Base-by-base conservation (phyloP, 2,888 invertebrate species). In the Drosophila basisetae region DNA sequence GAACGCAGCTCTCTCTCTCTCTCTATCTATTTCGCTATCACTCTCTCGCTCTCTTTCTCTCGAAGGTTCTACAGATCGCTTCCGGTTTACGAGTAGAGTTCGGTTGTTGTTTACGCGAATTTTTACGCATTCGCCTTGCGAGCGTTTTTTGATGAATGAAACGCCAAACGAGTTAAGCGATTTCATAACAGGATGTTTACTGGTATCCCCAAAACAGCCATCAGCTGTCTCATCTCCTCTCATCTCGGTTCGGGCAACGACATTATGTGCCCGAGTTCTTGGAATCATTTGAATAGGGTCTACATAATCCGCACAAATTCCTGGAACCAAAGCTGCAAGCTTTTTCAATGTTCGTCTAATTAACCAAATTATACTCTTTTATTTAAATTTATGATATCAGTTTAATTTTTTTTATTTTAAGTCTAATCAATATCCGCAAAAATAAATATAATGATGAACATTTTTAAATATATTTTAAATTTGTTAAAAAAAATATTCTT, bases 181-280 rank as follows among this genome's bases (percentile, higher is more conserved):
- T 70, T 72, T 66, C 78, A 83, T 72, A 84, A 84, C 87, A 84
- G 88, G 88, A 88, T 88, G 83, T 75, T 80, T 78, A 70, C 65
- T 52, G 68, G 65, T 54, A 55, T 60, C 66, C 78, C 63, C 63
- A 76, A 66, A 28, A 16, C 55, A 60, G 62, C 22, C 54, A 41
- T 49, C 66, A 49, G 53, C 61, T 50, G 47, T 59, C 69, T 50
- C 61, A 25, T 11, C 64, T 64, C 65, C 35, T 22, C 30, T 61
- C 61, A 47, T n/a, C 25, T 56, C 35, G 52, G 55, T 53, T 22
- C 10, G 39, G 31, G 22, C 78, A 80, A 80, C 77, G 84, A 86
- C 87, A 78, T 50, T 58, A 72, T 77, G 65, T 61, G 64, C 65
- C 53, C 2, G 37, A 79, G 76, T 83, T 83, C 83, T 37, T 53